phyloP scores from a whole-genome alignment of 2,888 invertebrate genomes.

The Seira sanloemensis region DNA sequence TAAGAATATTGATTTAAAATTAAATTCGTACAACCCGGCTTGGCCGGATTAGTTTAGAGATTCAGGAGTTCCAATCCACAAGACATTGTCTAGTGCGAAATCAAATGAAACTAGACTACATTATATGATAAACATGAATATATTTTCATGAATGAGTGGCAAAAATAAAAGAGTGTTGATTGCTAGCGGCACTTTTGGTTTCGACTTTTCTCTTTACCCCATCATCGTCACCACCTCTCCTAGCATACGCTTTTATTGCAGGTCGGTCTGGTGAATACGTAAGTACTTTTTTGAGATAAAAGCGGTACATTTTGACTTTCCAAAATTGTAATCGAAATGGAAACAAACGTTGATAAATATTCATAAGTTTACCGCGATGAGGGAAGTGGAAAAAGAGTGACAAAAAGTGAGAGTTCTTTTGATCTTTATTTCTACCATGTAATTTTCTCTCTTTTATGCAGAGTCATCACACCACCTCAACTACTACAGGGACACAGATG shows the following conservation, averaged over 20 bases:
- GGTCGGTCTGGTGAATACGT: neutral
- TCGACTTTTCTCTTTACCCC: neutral
- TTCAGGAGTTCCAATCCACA: no score
- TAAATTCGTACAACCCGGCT: no score
- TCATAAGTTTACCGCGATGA: slow-evolving; percentile 57
- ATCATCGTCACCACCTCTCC: neutral
- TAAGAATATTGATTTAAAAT: no score
- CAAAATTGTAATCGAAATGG: slow-evolving; percentile 12
- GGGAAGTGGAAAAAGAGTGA: slow-evolving; percentile 23
- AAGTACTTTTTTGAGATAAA: slow-evolving; percentile 16
- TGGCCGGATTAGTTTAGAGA: no score
- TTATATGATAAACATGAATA: no score
- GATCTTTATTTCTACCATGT: slow-evolving; percentile 65
- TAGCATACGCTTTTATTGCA: slow-evolving; percentile 7
- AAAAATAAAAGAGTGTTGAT: neutral
- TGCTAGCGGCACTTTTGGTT: slow-evolving; percentile 3
- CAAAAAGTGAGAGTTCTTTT: slow-evolving; percentile 56
- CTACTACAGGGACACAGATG: neutral
- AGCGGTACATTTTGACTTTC: slow-evolving; percentile 2
- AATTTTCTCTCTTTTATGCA: slow-evolving; percentile 48
- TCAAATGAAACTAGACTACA: no score
- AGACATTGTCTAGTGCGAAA: no score
- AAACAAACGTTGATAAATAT: slow-evolving; percentile 53
- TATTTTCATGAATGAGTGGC: no score
- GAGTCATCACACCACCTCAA: neutral